Conservation (phyloP, 2,888 invertebrate genomes). For the Galeopsomyia nigrocyanea region DNA sequence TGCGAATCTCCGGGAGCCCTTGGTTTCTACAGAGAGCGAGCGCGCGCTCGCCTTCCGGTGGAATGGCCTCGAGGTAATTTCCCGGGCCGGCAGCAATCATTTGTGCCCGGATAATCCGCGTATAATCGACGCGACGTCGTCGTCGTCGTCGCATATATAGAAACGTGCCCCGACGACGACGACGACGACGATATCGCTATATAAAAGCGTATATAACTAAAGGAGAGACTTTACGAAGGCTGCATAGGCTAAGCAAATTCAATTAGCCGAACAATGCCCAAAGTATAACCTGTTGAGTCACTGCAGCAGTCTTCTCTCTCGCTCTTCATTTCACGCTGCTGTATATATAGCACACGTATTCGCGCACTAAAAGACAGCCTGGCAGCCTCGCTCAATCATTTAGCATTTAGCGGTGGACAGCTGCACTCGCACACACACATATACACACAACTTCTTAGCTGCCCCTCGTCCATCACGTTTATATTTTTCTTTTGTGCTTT, state of each 20-base stretch:
- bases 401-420: conserved; percentile 11
- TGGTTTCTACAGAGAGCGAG: conserved; percentile 5
- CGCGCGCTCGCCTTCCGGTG: conserved; percentile 9
- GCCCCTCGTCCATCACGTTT: conserved; percentile 32
- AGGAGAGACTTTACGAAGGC: conserved; percentile 23
- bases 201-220: conserved; percentile 45
- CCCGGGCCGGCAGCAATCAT: conserved; percentile 51
- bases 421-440: background rate
- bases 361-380: conserved; percentile 26
- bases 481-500: conserved; percentile 19
- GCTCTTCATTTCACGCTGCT: background rate
- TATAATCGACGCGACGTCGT: conserved; percentile 52
- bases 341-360: background rate
- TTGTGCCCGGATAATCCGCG: conserved; percentile 56
- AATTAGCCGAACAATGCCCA: conserved; percentile 59
- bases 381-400: conserved; percentile 32
- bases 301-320: conserved; percentile 4
- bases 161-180: conserved; percentile 20
- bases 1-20: conserved; percentile 44
- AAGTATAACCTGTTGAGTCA: conserved; percentile 60
- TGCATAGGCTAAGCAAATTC: conserved; percentile 57
- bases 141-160: conserved; percentile 36
- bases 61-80: conserved; percentile 47
- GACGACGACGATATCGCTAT: conserved; percentile 37
- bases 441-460: conserved; percentile 20